Conservation (phyloP, 2,797 vertebrate genomes). For the Octomys mimax region DNA sequence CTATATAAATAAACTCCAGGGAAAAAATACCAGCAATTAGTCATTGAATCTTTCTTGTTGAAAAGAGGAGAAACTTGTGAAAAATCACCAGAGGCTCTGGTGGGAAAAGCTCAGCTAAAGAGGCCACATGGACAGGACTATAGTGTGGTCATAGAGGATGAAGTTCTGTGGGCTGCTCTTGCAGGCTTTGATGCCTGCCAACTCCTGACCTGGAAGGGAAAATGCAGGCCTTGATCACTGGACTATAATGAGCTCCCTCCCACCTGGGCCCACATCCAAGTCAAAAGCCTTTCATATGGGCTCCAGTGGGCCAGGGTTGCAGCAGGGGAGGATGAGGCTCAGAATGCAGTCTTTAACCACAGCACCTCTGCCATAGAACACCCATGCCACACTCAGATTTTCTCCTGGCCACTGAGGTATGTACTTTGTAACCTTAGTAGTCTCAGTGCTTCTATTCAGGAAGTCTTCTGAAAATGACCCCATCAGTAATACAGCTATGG, state of each 20-base stretch:
- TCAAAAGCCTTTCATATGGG: conserved; percentile 56
- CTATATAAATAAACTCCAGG: conserved; percentile 79
- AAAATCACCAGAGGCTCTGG: conserved; percentile 73
- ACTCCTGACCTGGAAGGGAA: conserved; percentile 66
- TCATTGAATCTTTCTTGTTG: conserved; percentile 84
- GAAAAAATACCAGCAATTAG: conserved; percentile 86
- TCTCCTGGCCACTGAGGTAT: not conserved
- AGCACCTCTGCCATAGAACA: not conserved
- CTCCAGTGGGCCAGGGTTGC: not conserved
- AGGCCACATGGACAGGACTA: conserved; percentile 43
- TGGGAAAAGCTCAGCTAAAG: conserved; percentile 59
- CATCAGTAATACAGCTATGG: not conserved
- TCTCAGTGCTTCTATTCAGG: not conserved
- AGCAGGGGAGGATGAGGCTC: not conserved
- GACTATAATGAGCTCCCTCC: conserved; percentile 58
- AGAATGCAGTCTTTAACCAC: conserved; percentile 4
- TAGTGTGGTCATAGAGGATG: conserved; percentile 7
- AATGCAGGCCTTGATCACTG: conserved; percentile 37
- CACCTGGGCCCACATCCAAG: conserved; percentile 41
- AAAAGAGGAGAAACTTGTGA: conserved; percentile 78
- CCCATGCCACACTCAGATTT: not conserved
- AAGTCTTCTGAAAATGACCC: conserved; percentile 26
- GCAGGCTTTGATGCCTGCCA: conserved; percentile 69
- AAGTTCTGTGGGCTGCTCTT: conserved; percentile 45
- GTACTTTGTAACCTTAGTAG: not conserved